Base-by-base conservation (phyloP, 2,888 invertebrate species). In the Eupithecia vulgata region DNA sequence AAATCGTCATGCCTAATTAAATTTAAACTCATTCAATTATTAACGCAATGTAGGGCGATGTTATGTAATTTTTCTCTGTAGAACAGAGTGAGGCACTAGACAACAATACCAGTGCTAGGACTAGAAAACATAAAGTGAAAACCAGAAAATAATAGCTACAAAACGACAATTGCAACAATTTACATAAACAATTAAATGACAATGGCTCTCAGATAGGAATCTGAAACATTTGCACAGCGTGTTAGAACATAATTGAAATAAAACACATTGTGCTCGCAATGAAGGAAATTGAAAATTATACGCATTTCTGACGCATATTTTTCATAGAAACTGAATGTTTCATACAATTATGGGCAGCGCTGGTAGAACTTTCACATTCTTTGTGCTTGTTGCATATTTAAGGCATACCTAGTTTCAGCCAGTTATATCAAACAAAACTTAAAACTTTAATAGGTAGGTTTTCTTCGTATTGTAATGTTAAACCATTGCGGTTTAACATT, bases 171-270 rank as follows among this genome's bases (percentile, higher is more conserved):
- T 52, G 61, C 40, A 69, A 68, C 25, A 21, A 62, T 59, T 12
- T 7, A 62, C 57, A 70, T 67, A 73, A 61, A 68, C 25, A 59
- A 7, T 21, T 13, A 30, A 15, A 35, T 70, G 66, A 72, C 72
- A 72, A 75, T 70, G 62, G 48, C 61, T 66, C 74, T 77, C 72
- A 79, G 78, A 78, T 80, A 52, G 75, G 65, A 73, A 80, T 78
- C 80, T 79, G 62, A 75, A 78, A 69, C 66, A 76, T 78, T 73
- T 68, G 73, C 70, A 77, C 69, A 71, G 76, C 74, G 67, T 74
- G 67, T 64, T 71, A 52, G 68, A 75, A 25, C 21, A 25, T 57
- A 73, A 78, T 76, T 77, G 73, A 80, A 78, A 78, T 73, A 65
- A 68, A 78, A 78, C 69, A 72, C 75, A 71, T 76, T 78, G 74